Evolutionary conservation across 2,888 invertebrate genomes (phyloP).

Genomic region (Lissonota sp.): DNA sequence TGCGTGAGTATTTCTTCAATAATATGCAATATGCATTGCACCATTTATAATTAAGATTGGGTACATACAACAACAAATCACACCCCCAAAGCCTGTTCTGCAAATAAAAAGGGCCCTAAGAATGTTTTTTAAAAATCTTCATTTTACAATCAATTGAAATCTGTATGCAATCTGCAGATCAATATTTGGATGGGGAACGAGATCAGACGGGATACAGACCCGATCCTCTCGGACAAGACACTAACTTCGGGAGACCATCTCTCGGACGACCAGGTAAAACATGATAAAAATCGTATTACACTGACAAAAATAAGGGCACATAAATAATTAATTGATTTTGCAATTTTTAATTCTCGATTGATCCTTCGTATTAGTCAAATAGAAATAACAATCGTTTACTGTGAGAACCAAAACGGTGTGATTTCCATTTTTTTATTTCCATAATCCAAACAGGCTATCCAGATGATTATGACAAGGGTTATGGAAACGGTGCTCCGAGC

Average conservation of each 20-base stretch:
- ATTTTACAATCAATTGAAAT: neutral
- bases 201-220: slow-evolving; percentile 82
- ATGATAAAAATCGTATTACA: neutral
- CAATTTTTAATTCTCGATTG: neutral
- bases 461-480: slow-evolving; percentile 78
- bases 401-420: too few relatives aligned
- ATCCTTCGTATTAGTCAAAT: neutral
- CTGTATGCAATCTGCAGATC: slow-evolving; percentile 78
- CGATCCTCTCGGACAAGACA: slow-evolving; percentile 84
- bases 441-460: slow-evolving; percentile 73
- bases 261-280: slow-evolving; percentile 80
- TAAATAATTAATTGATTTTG: neutral
- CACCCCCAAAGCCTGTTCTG: too few relatives aligned
- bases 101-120: too few relatives aligned
- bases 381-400: too few relatives aligned
- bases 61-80: too few relatives aligned
- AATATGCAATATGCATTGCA: neutral
- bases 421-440: neutral
- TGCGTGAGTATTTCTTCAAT: slow-evolving; percentile 88
- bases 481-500: slow-evolving; percentile 66
- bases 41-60: too few relatives aligned
- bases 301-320: neutral
- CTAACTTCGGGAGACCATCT: slow-evolving; percentile 83
- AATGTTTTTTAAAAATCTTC: too few relatives aligned
- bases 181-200: slow-evolving; percentile 82